Conservation (phyloP, 2,797 vertebrate species). For the Tarsius wallacei region DNA sequence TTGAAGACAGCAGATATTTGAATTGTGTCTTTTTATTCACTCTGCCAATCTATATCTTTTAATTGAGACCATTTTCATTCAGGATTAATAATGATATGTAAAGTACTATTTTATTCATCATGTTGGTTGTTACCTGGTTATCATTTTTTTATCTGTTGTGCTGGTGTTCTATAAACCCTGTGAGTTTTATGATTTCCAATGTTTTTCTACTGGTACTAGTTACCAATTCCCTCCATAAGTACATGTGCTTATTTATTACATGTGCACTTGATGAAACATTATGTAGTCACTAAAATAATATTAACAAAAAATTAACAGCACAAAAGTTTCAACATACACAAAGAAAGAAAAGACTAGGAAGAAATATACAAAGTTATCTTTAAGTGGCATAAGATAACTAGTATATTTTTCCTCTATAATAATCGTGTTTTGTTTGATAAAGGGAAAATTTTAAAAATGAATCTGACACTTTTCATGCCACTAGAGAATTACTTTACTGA, state of each 20-base stretch:
- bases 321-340: background rate
- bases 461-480: background rate
- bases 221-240: background rate
- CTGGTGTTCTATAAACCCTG: no score
- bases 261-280: background rate
- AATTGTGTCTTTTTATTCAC: no score
- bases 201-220: background rate
- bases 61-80: no score
- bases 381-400: background rate
- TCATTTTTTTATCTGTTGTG: no score
- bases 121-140: no score
- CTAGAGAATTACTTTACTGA: background rate
- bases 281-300: background rate
- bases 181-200: no score
- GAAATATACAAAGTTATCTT: background rate
- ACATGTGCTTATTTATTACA: background rate
- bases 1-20: no score
- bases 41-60: no score
- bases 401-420: background rate
- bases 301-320: background rate
- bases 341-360: background rate
- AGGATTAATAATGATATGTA: no score
- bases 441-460: background rate
- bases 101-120: no score
- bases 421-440: constrained; percentile 8